A percentile compares a stretch with the other conserved stretches of the same genome.
Conservation (phyloP, 2,797 vertebrate genomes). For the Tympanoctomys barrerae region DNA sequence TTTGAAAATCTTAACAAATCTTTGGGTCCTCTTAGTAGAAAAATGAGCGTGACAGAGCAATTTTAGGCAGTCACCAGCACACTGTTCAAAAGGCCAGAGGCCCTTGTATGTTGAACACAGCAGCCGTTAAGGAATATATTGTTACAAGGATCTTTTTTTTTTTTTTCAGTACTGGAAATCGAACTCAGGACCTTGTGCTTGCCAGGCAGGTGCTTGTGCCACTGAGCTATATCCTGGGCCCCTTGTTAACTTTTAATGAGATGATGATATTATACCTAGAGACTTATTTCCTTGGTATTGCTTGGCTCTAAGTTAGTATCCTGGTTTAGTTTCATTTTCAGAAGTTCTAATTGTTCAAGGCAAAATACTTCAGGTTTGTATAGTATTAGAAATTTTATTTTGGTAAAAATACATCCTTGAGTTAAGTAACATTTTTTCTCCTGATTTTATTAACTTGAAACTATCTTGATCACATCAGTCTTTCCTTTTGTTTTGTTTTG, state of each 20-base stretch:
- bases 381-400: conserved; percentile 26
- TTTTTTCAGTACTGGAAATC: no score
- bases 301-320: conserved; percentile 25
- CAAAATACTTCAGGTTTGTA: conserved; percentile 16
- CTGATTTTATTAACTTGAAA: not conserved
- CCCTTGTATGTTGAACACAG: not conserved
- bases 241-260: not conserved
- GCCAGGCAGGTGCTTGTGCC: no score
- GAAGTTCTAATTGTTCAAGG: conserved; percentile 32
- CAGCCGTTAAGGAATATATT: not conserved
- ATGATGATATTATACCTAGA: not conserved
- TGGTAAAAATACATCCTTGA: not conserved
- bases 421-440: conserved; percentile 37
- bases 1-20: not conserved
- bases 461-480: not conserved
- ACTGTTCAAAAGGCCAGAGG: not conserved
- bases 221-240: no score
- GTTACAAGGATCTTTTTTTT: not conserved
- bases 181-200: no score
- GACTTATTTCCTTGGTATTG: not conserved
- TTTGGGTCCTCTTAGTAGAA: not conserved
- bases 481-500: not conserved
- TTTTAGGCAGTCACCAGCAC: not conserved
- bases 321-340: conserved; percentile 55
- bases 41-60: not conserved